Conservation (phyloP, 2,888 invertebrate species). For the Pycnomerus fuliginosus region DNA sequence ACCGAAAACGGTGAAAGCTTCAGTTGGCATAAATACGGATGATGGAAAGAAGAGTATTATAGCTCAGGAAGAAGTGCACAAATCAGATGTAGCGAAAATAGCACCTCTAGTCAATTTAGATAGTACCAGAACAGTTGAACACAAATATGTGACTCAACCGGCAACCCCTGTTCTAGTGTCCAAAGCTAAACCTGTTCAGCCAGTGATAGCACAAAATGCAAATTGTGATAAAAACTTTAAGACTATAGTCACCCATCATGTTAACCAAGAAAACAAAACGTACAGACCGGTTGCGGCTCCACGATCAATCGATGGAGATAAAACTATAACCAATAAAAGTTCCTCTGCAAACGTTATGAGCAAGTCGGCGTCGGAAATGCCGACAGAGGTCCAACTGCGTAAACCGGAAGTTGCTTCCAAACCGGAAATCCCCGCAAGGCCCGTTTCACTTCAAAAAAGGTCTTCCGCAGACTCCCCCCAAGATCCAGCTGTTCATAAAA, state of each 20-base stretch:
- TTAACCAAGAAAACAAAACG: constrained; percentile 31
- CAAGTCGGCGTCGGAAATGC: constrained; percentile 35
- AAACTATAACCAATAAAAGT: constrained; percentile 11
- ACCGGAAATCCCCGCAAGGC: constrained; percentile 80
- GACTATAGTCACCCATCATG: constrained; percentile 35
- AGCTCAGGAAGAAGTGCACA: constrained; percentile 43
- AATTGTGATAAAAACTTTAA: constrained; percentile 48
- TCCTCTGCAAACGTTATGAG: constrained; percentile 36
- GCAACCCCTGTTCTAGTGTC: constrained; percentile 53
- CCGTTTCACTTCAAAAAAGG: constrained; percentile 59
- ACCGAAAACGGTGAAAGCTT: constrained; percentile 53
- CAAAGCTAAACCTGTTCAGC: constrained; percentile 43
- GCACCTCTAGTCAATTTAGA: constrained; percentile 59
- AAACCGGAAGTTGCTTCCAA: constrained; percentile 58
- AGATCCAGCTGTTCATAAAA: constrained; percentile 61
- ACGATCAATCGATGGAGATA: constrained; percentile 9
- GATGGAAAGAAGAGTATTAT: constrained; percentile 20
- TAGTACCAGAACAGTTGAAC: constrained; percentile 50
- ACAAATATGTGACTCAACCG: constrained; percentile 32
- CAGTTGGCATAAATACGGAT: constrained; percentile 45
- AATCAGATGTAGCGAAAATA: constrained; percentile 28
- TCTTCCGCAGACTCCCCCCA: constrained; percentile 33
- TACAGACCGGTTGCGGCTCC: constrained; percentile 59
- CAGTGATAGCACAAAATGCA: constrained; percentile 53
- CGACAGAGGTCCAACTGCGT: constrained; percentile 57